Conservation (phyloP, 2,113 vertebrate species). For the Bagarius yarrelli region DNA sequence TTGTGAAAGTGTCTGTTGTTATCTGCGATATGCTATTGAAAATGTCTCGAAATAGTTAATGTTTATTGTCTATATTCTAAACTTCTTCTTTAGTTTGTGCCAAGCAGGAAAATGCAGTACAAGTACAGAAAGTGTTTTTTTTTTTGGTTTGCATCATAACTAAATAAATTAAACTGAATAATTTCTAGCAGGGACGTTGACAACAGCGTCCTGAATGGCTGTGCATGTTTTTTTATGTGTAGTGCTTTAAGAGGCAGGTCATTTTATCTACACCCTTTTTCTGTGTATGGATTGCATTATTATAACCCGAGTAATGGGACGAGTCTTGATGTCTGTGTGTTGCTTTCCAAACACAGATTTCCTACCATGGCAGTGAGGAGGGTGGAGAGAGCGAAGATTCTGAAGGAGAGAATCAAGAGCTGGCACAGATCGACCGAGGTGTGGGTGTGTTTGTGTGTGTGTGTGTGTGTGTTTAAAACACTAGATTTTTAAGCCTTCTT, state of each 20-base stretch:
- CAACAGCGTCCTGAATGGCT: slow-evolving; percentile 15
- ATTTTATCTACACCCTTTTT: background rate
- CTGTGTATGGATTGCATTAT: slow-evolving; percentile 8
- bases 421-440: slow-evolving; percentile 92
- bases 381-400: slow-evolving; percentile 89
- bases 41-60: background rate
- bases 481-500: background rate
- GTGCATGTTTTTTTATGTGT: slow-evolving; percentile 5
- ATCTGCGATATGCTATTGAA: background rate
- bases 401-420: slow-evolving; percentile 90
- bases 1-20: background rate
- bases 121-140: background rate
- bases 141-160: background rate
- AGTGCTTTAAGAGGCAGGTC: background rate
- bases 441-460: slow-evolving; percentile 26
- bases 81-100: background rate
- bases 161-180: background rate
- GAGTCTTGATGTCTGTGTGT: slow-evolving; percentile 34
- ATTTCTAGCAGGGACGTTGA: slow-evolving; percentile 14
- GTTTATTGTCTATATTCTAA: background rate
- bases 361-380: slow-evolving; percentile 81
- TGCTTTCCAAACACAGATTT: slow-evolving; percentile 73
- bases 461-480: background rate
- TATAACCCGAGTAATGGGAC: slow-evolving; percentile 32
- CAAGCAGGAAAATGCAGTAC: background rate